Conservation (phyloP, 2,113 vertebrate genomes). For the Eira barbara region DNA sequence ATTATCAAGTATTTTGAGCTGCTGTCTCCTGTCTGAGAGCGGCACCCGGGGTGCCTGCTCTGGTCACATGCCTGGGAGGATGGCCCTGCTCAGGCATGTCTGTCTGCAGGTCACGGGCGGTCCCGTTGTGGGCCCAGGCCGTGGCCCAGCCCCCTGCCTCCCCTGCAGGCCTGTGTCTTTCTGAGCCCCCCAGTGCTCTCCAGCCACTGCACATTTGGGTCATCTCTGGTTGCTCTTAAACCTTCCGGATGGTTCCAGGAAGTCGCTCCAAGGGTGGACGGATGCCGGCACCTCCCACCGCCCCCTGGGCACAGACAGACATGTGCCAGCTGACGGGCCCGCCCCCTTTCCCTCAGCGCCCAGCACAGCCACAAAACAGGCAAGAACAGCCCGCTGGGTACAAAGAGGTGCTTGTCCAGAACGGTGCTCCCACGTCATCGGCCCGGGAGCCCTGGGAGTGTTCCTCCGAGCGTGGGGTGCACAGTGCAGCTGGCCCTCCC, state of each 20-base stretch:
- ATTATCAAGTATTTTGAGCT: not conserved
- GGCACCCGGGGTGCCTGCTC: not conserved
- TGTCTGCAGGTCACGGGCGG: fast-evolving
- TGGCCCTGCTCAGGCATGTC: not conserved
- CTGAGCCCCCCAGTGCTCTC: too few relatives aligned
- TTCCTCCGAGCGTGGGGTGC: constrained; percentile 64
- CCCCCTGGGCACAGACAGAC: not conserved
- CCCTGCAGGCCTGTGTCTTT: too few relatives aligned
- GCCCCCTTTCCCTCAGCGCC: not conserved
- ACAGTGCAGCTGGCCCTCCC: constrained; percentile 75
- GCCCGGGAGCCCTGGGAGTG: constrained; percentile 70
- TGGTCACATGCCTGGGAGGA: fast-evolving
- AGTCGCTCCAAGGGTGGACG: not conserved
- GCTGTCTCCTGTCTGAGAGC: fast-evolving
- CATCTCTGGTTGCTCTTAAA: not conserved
- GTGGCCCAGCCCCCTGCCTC: not conserved
- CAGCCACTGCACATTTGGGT: too few relatives aligned
- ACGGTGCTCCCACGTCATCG: constrained; percentile 73
- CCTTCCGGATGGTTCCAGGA: not conserved
- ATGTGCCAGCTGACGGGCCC: not conserved
- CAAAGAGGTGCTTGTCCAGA: constrained; percentile 69
- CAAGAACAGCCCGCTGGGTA: constrained; percentile 66
- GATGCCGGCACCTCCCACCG: not conserved
- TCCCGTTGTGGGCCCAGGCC: not conserved
- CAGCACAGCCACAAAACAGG: constrained; percentile 5